These are phyloP conservation scores for Scyliorhinus canicula DNA, from an alignment of 2,797 vertebrate genomes.

Conservation along the genomic window DNA sequence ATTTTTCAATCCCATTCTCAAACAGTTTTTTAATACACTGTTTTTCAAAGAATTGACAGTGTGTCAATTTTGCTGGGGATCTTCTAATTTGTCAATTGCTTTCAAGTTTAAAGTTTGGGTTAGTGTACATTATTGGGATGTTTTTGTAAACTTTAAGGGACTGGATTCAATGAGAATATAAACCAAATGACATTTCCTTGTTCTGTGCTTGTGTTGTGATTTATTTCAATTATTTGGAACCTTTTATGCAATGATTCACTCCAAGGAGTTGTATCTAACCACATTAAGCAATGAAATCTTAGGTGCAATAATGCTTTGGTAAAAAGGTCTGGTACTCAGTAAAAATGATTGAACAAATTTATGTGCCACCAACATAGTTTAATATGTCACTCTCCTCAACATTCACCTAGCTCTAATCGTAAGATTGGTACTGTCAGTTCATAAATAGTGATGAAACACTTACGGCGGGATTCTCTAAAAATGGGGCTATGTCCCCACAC, in stretches of 20 bases:
- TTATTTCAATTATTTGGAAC: background rate
- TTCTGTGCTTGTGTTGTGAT: background rate
- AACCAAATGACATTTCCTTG: background rate
- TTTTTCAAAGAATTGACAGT: background rate
- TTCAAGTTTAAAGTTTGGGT: background rate
- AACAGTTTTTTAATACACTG: too few relatives aligned
- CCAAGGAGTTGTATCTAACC: background rate
- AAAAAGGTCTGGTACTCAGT: background rate
- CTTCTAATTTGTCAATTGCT: background rate
- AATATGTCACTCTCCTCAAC: background rate
- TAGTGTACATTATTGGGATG: background rate
- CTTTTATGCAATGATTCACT: background rate
- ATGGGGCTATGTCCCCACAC: too few relatives aligned
- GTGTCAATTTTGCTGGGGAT: background rate
- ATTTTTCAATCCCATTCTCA: too few relatives aligned
- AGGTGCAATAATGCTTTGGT: background rate
- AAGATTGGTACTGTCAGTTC: too few relatives aligned
- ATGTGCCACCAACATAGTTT: background rate
- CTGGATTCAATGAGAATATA: background rate
- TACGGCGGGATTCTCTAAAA: too few relatives aligned
- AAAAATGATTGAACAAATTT: background rate
- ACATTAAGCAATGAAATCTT: too few relatives aligned
- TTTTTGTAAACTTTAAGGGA: background rate
- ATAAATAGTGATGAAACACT: background rate
- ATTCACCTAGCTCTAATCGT: too few relatives aligned